Conservation (phyloP, 1,140 invertebrate species). For the Melipona quadrifasciata region DNA sequence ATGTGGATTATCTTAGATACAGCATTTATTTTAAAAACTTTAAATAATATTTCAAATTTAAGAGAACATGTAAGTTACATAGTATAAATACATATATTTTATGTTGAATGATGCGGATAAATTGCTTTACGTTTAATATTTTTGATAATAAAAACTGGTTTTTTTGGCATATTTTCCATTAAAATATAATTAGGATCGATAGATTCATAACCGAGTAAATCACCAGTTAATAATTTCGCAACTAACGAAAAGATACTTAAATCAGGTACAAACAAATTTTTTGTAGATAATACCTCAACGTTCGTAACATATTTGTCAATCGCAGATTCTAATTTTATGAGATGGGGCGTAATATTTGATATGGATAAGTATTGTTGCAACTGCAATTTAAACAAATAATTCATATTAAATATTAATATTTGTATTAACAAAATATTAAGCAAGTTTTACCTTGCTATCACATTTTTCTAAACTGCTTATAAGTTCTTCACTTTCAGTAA, state of each 20-base stretch:
- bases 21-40: slow-evolving; percentile 6
- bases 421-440: slow-evolving; percentile 17
- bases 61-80: background rate
- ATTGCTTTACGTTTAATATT: slow-evolving; percentile 60
- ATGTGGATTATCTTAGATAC: slow-evolving; percentile 3
- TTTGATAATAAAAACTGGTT: slow-evolving; percentile 72
- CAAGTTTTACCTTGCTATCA: slow-evolving; percentile 65
- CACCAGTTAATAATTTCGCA: slow-evolving; percentile 67
- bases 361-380: slow-evolving; percentile 69
- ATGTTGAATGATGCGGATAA: slow-evolving; percentile 26
- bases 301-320: slow-evolving; percentile 61
- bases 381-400: slow-evolving; percentile 53
- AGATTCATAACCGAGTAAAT: slow-evolving; percentile 64
- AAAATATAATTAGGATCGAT: slow-evolving; percentile 60
- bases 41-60: background rate
- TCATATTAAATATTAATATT: slow-evolving; percentile 2
- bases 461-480: slow-evolving; percentile 60
- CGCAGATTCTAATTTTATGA: slow-evolving; percentile 60
- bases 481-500: slow-evolving; percentile 63
- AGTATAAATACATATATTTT: background rate
- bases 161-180: slow-evolving; percentile 61
- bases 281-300: slow-evolving; percentile 52
- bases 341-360: slow-evolving; percentile 60
- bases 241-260: slow-evolving; percentile 60
- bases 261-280: slow-evolving; percentile 33